These are phyloP conservation scores for Proisotoma minuta DNA, from an alignment of 2,888 invertebrate species.

Conservation along the genomic window DNA sequence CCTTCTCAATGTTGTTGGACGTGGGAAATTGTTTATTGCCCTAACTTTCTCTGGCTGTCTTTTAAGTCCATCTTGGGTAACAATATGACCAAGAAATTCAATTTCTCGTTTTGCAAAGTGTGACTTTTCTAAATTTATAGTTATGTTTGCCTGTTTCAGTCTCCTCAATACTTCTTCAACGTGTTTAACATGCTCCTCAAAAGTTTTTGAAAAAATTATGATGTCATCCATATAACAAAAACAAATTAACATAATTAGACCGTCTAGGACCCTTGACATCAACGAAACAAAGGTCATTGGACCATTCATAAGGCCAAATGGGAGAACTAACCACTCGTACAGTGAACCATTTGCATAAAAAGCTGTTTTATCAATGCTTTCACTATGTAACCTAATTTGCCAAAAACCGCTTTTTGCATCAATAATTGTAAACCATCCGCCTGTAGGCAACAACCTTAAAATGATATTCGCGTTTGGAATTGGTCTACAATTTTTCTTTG, in stretches of 20 bases:
- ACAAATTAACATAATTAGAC: neutral
- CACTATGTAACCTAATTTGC: constrained; percentile 29
- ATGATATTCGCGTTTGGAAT: constrained; percentile 14
- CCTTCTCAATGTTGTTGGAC: constrained; percentile 26
- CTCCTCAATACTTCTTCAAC: constrained; percentile 15
- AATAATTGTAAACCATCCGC: constrained; percentile 17
- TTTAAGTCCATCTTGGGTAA: constrained; percentile 20
- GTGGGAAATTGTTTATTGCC: constrained; percentile 31
- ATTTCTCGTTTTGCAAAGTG: constrained; percentile 6
- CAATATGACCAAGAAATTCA: constrained; percentile 29
- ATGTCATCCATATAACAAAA: constrained; percentile 29
- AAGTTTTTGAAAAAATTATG: constrained; percentile 15
- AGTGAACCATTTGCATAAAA: constrained; percentile 29
- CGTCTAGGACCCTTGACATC: constrained; percentile 25
- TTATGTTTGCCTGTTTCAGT: constrained; percentile 13
- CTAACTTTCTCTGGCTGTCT: constrained; percentile 23
- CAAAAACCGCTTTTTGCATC: constrained; percentile 35
- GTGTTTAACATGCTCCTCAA: constrained; percentile 16
- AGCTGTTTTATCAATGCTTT: constrained; percentile 33
- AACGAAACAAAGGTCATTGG: constrained; percentile 25
- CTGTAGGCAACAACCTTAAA: constrained; percentile 8
- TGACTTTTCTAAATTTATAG: constrained; percentile 19
- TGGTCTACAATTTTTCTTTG: constrained; percentile 14
- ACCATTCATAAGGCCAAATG: constrained; percentile 32
- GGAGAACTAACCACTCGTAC: constrained; percentile 23